A percentile compares a stretch with the other conserved stretches of the same genome.
Conservation (phyloP, 2,797 vertebrate species). For the Cyclura pinguis region DNA sequence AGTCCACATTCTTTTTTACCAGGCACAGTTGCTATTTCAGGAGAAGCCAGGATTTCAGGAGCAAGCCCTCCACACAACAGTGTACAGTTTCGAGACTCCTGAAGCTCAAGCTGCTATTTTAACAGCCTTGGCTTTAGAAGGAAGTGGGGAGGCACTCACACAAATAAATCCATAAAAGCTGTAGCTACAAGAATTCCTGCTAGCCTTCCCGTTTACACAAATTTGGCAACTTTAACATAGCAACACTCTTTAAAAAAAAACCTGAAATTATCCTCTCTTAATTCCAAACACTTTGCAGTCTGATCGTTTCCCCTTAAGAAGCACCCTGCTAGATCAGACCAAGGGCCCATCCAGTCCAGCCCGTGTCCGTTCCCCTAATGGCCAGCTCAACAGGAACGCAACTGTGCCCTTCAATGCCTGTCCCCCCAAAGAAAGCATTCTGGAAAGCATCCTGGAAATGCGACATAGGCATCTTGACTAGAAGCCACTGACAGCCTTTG, state of each 20-base stretch:
- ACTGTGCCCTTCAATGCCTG: too few species aligned
- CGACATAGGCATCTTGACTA: too few species aligned
- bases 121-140: neutral
- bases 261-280: neutral
- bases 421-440: too few species aligned
- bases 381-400: neutral
- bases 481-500: neutral
- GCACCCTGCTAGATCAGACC: too few species aligned
- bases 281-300: neutral
- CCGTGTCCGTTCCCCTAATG: too few species aligned
- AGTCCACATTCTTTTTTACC: neutral
- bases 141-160: neutral
- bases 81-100: neutral
- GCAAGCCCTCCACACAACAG: neutral
- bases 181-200: neutral
- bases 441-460: too few species aligned
- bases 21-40: too few species aligned
- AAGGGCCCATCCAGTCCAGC: too few species aligned
- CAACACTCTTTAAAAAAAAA: neutral
- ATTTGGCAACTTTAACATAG: neutral
- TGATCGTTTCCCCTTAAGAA: too few species aligned
- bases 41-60: neutral
- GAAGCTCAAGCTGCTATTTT: neutral
- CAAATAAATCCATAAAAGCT: neutral
- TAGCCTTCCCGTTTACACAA: neutral